phyloP scores from a whole-genome alignment of 2,888 invertebrate genomes.

The Erpobdella octoculata region DNA sequence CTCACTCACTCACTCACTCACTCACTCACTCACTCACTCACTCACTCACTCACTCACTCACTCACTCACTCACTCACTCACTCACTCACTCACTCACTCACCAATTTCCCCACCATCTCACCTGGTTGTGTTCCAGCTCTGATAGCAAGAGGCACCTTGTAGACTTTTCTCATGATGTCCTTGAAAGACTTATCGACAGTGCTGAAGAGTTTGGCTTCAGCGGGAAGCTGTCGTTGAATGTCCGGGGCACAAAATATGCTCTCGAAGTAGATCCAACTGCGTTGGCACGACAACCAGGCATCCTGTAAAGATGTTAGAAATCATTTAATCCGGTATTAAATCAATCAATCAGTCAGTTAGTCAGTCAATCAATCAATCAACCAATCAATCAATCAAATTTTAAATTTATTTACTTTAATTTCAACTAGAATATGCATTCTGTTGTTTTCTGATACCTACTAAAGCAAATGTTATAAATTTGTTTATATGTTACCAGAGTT shows the following conservation, averaged over 20 bases:
- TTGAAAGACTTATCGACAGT: slow-evolving; percentile 83
- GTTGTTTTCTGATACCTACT: not conserved
- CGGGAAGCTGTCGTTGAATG: slow-evolving; percentile 53
- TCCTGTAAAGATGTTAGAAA: slow-evolving; percentile 53
- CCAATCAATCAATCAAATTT: not conserved
- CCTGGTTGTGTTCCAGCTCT: slow-evolving; percentile 61
- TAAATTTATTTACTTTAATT: not conserved
- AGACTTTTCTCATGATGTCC: slow-evolving; percentile 73
- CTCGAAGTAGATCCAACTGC: slow-evolving; percentile 53
- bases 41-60: slow-evolving; percentile 32
- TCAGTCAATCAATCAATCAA: not conserved
- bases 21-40: slow-evolving; percentile 30
- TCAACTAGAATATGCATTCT: not conserved
- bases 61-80: slow-evolving; percentile 31
- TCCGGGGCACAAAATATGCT: slow-evolving; percentile 54
- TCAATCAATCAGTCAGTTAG: not conserved
- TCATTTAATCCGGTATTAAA: not conserved
- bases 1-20: slow-evolving; percentile 31
- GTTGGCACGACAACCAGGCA: slow-evolving; percentile 52
- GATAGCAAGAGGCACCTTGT: slow-evolving; percentile 69
- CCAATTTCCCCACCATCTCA: slow-evolving; percentile 42
- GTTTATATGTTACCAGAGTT: slow-evolving; percentile 64
- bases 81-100: slow-evolving; percentile 32
- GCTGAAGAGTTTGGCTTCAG: slow-evolving; percentile 56
- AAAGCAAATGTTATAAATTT: not conserved